Evolutionary conservation across 2,797 vertebrate genomes (phyloP), one percentile per base, ranked within the genome.

Genomic region (Orientallactaga sibirica): DNA sequence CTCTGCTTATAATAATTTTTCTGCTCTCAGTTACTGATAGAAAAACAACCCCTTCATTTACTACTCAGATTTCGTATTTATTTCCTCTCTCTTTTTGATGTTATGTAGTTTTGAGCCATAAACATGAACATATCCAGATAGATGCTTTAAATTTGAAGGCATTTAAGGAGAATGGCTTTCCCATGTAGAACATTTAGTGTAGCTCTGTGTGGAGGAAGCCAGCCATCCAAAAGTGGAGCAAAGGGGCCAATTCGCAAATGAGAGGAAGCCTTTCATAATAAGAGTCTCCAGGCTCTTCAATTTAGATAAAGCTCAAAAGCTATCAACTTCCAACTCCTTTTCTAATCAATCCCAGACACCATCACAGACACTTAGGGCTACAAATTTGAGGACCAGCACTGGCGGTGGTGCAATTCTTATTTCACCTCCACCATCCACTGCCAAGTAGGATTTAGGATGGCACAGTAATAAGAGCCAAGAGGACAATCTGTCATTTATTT

Each of bases 401-500:
- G 97, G 97, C 96, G 98, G 96, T 58, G 93, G 93, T 97, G 96
- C 95, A 86, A 88, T 94, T 98, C 96, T 97, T 96, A 92, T 97
- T 98, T 97, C 97, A 94, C 94, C 96, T 95, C 88, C 22, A 62
- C 94, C 96, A 96, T 71, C 95, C 86, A 95, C 25, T 93, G 97
- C 95, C 81, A 75, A 97, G 96, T 77, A 97, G 95, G 96, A 96
- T 95, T 97, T 96, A 96, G 96, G 97, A 98, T 97, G 96, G 90
- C 97, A 98, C 91, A 97, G 97, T 96, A 98, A 78, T 97, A 97
- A 97, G 96, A 98, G 96, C 94, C 96, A 97, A 95, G 96, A 98
- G 97, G 96, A 97, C 97, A 97, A 98, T 98, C 3, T 97, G 97
- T 97, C 97, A 97, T 97, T 97, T 97, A 98, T 97, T 97, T 98